Conservation (phyloP, 2,888 invertebrate genomes). For the Nephrotoma flavescens region DNA sequence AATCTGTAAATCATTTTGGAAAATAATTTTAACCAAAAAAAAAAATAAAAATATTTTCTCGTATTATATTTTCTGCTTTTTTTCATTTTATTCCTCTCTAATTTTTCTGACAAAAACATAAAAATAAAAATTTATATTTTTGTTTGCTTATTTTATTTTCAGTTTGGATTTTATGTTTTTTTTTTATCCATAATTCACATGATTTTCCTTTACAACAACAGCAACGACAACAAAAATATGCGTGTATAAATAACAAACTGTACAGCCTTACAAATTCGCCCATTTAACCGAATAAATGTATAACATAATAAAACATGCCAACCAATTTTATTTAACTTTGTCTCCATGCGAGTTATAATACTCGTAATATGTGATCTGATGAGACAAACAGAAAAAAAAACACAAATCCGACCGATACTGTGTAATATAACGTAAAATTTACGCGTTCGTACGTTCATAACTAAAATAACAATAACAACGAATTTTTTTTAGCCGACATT, state of each 20-base stretch:
- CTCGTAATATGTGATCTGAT: background rate
- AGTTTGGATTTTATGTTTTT: background rate
- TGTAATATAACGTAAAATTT: background rate
- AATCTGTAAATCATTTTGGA: background rate
- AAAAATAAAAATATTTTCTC: background rate
- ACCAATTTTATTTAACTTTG: background rate
- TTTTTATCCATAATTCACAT: background rate
- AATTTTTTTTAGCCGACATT: background rate
- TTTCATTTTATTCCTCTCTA: background rate
- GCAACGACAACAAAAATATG: background rate
- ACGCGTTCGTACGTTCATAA: background rate
- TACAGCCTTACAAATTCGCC: background rate
- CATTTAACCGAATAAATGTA: background rate
- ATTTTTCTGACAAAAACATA: background rate
- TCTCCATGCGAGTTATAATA: background rate
- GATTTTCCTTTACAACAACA: background rate
- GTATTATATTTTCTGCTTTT: background rate
- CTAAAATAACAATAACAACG: background rate
- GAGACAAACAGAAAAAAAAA: background rate
- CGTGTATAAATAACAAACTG: background rate
- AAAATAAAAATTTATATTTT: background rate
- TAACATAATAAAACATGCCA: background rate
- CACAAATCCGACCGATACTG: background rate
- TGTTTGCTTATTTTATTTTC: background rate
- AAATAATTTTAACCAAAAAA: background rate